Base-by-base conservation (phyloP, 2,888 invertebrate species). In the Drosophila recens region DNA sequence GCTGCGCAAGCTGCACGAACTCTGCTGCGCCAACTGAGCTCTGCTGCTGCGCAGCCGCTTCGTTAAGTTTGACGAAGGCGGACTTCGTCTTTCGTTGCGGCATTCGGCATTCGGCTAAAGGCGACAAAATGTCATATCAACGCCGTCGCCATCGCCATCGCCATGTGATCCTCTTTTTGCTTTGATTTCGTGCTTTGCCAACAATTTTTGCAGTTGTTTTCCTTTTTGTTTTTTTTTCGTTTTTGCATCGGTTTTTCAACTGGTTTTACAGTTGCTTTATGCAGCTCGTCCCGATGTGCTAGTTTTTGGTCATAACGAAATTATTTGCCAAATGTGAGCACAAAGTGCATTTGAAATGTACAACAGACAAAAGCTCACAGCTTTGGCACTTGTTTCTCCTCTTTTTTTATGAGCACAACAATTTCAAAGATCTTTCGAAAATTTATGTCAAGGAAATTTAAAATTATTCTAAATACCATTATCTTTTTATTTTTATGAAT, bases 61-160 rank as follows among this genome's bases (percentile, higher is more conserved):
- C 57, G 53, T 58, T 40, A 20, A 34, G 45, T 40, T 61, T 8
- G 23, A 36, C 56, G 56, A 57, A 57, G 11, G 30, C 30, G 46
- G 20, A 17, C 27, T 13, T 43, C 15, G 51, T 53, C 17, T 10
- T 46, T 46, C 40, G 58, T 15, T 30, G 11, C 30, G 20, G 30
- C 48, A 48, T 61, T 68, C 30, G 20, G 30, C 48, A 48, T 61
- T 68, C 64, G 40, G 66, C 65, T 57, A 67, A 72, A 82, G 86
- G 89, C 81, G 80, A 82, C 80, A 82, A 86, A 85, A 88, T 88
- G 83, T 88, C 89, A 83, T 82, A 74, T 70, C 79, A 66, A 75
- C 83, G 71, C 70, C 70, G 65, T 42, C 54, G 36, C 8, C 36
- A 3, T 17, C 80, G 69, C 70, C 72, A 62, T 42, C 20, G 38